Conservation (phyloP, 2,113 vertebrate species). For the Butorides virescens region DNA sequence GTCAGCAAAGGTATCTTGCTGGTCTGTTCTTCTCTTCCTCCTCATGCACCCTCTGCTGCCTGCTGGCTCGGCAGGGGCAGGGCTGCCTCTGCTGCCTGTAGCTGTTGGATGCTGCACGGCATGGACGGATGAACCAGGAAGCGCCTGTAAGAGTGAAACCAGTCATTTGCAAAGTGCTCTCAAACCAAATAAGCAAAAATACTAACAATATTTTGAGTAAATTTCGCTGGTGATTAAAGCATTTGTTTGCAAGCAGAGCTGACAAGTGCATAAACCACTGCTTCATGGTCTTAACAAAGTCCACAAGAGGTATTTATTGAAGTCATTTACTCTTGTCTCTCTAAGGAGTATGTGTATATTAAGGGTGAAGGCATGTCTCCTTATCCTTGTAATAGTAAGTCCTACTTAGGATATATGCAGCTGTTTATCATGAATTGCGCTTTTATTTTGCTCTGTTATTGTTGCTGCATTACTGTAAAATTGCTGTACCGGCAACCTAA, state of each 20-base stretch:
- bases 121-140: fast-evolving
- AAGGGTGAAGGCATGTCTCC: neutral
- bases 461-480: neutral
- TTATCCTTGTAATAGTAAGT: neutral
- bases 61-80: neutral
- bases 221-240: neutral
- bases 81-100: neutral
- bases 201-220: neutral
- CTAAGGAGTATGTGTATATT: neutral
- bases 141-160: neutral
- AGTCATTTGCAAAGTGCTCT: neutral
- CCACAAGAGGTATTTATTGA: neutral
- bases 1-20: neutral
- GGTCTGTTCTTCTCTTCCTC: neutral
- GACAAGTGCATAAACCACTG: neutral
- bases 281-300: neutral
- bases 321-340: neutral
- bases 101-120: neutral
- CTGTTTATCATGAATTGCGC: neutral
- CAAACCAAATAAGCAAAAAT: neutral
- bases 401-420: neutral
- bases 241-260: neutral
- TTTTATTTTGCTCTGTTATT: neutral
- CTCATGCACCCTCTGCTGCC: neutral
- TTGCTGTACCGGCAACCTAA: neutral